A percentile compares a stretch with the other conserved stretches of the same genome.
Conservation (phyloP, 2,888 invertebrate species). For the Sarcophaga caerulescens region DNA sequence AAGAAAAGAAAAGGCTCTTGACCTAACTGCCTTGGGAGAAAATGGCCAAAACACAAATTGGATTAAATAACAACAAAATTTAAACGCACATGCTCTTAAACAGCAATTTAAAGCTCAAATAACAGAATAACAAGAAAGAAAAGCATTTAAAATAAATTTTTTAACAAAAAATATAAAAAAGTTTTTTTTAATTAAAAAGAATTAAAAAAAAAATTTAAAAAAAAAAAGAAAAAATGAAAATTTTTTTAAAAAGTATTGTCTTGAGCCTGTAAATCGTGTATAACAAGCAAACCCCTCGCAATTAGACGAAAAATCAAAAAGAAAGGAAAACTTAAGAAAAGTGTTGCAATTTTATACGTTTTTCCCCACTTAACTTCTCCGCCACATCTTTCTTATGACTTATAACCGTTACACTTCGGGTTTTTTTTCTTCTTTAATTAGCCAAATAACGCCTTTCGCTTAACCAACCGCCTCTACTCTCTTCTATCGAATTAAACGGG, state of each 20-base stretch:
- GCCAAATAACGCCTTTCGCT: not conserved
- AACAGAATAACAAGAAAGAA: not conserved
- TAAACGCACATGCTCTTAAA: slow-evolving; percentile 1
- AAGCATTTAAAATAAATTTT: not conserved
- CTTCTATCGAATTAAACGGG: slow-evolving; percentile 41
- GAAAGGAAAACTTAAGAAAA: not conserved
- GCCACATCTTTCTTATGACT: too few relatives aligned
- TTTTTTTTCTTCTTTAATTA: not conserved
- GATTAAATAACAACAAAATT: slow-evolving; percentile 37
- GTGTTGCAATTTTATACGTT: too few relatives aligned
- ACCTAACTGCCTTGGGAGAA: slow-evolving; percentile 45
- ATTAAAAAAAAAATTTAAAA: slow-evolving; percentile 8
- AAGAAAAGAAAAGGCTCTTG: slow-evolving; percentile 36
- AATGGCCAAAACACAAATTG: slow-evolving; percentile 52
- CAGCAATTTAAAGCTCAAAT: slow-evolving; percentile 5
- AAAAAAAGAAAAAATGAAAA: not conserved
- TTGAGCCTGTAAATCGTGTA: too few relatives aligned
- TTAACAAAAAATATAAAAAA: slow-evolving; percentile 4
- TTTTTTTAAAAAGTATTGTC: too few relatives aligned
- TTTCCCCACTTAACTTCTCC: too few relatives aligned
- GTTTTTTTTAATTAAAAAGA: not conserved
- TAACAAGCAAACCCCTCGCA: too few relatives aligned
- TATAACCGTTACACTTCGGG: too few relatives aligned
- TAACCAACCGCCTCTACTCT: not conserved
- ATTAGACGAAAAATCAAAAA: not conserved